Percentiles rank a stretch among this genome's conserved stretches.
Evolutionary conservation across 2,888 invertebrate species (phyloP).

Genomic region (Perizoma affinitatum): DNA sequence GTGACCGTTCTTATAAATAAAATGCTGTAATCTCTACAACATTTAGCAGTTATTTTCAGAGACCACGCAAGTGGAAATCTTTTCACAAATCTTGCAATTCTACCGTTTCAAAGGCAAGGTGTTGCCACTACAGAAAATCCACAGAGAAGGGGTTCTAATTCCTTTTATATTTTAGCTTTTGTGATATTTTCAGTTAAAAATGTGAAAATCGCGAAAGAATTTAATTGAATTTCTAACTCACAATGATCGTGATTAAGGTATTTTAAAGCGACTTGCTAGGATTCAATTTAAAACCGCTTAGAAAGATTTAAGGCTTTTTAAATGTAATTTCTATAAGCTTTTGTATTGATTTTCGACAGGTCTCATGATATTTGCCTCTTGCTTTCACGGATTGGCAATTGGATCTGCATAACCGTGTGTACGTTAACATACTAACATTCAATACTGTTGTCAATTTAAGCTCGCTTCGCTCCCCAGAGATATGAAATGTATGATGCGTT

Average conservation of each 20-base stretch:
- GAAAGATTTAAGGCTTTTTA: slow-evolving; percentile 4
- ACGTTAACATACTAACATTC: too few relatives aligned
- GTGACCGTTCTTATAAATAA: too few relatives aligned
- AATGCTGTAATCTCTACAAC: neutral
- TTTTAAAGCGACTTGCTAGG: slow-evolving; percentile 18
- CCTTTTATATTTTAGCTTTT: slow-evolving; percentile 11
- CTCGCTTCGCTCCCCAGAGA: too few relatives aligned
- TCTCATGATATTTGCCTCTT: too few relatives aligned
- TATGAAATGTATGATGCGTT: too few relatives aligned
- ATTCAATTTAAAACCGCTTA: slow-evolving; percentile 19
- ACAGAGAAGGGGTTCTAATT: slow-evolving; percentile 19
- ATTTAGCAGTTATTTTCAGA: neutral
- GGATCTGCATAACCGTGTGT: too few relatives aligned
- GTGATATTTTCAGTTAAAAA: slow-evolving; percentile 22
- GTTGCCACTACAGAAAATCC: neutral
- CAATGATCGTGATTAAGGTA: slow-evolving; percentile 17
- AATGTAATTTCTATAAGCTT: neutral
- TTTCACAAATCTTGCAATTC: neutral
- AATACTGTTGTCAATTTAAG: too few relatives aligned
- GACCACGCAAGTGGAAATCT: neutral
- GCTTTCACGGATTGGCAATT: too few relatives aligned
- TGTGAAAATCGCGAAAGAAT: slow-evolving; percentile 22
- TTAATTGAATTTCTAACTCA: slow-evolving; percentile 27
- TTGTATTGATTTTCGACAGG: too few relatives aligned
- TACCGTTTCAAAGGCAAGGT: slow-evolving; percentile 3